Base-by-base conservation (phyloP, 2,888 invertebrate species). In the Cheilosia pagana region DNA sequence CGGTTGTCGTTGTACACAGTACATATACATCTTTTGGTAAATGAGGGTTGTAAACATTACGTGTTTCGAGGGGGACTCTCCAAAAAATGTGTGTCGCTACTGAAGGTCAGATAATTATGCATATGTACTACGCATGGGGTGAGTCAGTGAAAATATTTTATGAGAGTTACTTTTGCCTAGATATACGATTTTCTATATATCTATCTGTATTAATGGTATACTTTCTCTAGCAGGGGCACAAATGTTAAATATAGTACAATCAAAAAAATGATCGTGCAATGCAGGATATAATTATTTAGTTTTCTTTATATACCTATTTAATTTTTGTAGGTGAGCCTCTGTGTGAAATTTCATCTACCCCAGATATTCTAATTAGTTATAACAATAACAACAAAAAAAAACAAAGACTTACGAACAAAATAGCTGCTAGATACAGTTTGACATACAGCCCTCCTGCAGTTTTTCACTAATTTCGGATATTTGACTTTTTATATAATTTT, bases 101-200 rank as follows among this genome's bases (percentile, higher is more conserved):
- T 62, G 62, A 63, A 63, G 62, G 62, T 63, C 62, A 63, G 48
- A 48, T 48, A 48, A 63, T 48, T 63, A 63, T 63, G 62, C 48
- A 63, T 35, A 12, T 35, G 35, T 63, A 25, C 45, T 12, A 31
- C 28, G 16, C 19, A 45, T 43, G 43, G 60, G 60, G 41, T 60
- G 16, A 59, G 41, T 41, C 23, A 25, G 41, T 41, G 23, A 41
- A 23, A 21, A 41, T 39, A 59, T 45, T 45, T 7, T 8, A 16
- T 19, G 45, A 16, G 5, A 16, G 19, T 19, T 45, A 45, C 14
- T 8, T n/a, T 14, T 10, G 12, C 3, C 14, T 43, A n/a, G 41
- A 4, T 4, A 8, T 5, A 41, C 2, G 3, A 7, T 43, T 43
- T 19, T 16, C n/a, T 16, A 6, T 16, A 6, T n/a, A n/a, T 41